These are phyloP conservation scores for Falco berigora DNA, from an alignment of 2,797 vertebrate genomes.

Conservation along the genomic window DNA sequence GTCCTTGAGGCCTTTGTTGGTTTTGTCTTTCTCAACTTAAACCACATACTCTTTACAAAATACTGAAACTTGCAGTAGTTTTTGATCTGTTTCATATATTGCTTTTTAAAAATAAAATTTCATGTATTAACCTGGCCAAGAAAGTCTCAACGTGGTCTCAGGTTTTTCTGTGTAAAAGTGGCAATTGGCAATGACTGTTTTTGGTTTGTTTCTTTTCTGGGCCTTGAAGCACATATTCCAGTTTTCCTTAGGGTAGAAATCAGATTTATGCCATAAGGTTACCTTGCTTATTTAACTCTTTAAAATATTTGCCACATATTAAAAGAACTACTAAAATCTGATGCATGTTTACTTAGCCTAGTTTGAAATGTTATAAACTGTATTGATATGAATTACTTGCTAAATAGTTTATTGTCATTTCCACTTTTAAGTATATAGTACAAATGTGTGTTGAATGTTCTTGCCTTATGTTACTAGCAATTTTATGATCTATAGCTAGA, in stretches of 20 bases:
- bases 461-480: background rate
- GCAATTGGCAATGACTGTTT: background rate
- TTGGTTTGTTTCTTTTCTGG: background rate
- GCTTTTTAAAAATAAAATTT: background rate
- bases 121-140: background rate
- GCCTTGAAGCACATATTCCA: background rate
- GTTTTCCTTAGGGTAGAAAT: background rate
- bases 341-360: background rate
- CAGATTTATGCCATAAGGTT: background rate
- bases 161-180: background rate
- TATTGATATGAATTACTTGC: background rate
- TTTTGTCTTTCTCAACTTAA: background rate
- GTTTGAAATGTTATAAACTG: background rate
- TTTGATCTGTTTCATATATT: background rate
- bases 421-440: background rate
- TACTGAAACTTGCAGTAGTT: background rate
- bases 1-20: background rate
- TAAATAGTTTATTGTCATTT: background rate
- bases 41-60: background rate
- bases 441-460: background rate
- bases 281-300: background rate
- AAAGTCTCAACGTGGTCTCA: background rate
- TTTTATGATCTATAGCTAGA: background rate
- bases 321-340: background rate
- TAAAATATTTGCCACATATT: background rate